Evolutionary conservation across 2,888 invertebrate genomes (phyloP).

Genomic region (Macrophya alboannulata): DNA sequence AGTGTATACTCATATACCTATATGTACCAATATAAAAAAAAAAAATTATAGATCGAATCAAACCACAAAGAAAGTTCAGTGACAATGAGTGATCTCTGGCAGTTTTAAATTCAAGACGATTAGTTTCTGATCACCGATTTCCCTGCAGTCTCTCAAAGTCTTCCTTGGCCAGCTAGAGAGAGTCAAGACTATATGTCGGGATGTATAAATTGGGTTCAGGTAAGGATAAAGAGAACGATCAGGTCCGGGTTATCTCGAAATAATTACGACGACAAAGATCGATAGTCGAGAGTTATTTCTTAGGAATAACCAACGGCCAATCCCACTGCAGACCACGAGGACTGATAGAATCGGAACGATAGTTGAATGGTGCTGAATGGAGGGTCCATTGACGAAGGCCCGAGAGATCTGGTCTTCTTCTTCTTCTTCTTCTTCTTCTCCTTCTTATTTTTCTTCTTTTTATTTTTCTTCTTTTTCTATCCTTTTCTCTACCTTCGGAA

Average conservation of each 20-base stretch:
- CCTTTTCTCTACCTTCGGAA: constrained; percentile 3
- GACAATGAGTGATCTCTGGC: constrained; percentile 50
- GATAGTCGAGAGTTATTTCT: constrained; percentile 70
- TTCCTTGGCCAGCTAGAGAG: background rate
- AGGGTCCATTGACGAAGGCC: constrained; percentile 75
- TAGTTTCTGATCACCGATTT: constrained; percentile 46
- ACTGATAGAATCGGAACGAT: constrained; percentile 64
- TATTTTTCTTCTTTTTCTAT: background rate
- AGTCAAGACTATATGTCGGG: background rate
- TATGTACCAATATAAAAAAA: background rate
- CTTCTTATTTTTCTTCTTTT: background rate
- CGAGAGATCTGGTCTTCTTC: constrained; percentile 52
- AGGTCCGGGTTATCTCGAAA: constrained; percentile 71
- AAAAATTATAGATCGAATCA: constrained; percentile 16
- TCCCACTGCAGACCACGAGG: constrained; percentile 70
- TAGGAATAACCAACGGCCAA: constrained; percentile 61
- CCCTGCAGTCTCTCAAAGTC: background rate
- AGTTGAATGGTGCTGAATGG: constrained; percentile 72
- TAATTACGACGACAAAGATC: constrained; percentile 79
- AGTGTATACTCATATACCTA: background rate
- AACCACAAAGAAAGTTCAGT: constrained; percentile 22
- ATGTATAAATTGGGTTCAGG: constrained; percentile 52
- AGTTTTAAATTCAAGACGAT: constrained; percentile 44
- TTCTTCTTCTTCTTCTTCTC: constrained; percentile 56
- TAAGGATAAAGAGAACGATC: constrained; percentile 59